phyloP scores from a whole-genome alignment of 1,140 invertebrate species.

The Bemisia tabaci region DNA sequence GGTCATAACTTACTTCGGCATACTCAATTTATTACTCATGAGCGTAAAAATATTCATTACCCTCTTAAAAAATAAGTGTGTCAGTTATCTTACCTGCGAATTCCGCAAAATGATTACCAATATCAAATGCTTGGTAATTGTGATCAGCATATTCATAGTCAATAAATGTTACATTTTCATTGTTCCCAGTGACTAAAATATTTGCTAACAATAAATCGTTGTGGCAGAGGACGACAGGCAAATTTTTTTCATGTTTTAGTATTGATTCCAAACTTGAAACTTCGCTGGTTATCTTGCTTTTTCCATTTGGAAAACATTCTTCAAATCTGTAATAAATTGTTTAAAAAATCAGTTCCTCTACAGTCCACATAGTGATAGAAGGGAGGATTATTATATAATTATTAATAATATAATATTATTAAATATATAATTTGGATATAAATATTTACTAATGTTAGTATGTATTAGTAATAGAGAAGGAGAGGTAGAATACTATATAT shows the following conservation, averaged over 20 bases:
- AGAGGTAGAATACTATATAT: too few species aligned
- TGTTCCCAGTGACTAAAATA: constrained; percentile 59
- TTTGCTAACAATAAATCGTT: constrained; percentile 95
- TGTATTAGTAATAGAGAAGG: too few species aligned
- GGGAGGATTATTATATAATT: too few species aligned
- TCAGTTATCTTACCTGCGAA: constrained; percentile 88
- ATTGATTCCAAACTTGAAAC: constrained; percentile 48
- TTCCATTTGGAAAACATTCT: constrained; percentile 47
- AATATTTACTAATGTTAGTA: too few species aligned
- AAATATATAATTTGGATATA: too few species aligned
- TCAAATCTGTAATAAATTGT: constrained; percentile 48
- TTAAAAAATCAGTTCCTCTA: too few species aligned
- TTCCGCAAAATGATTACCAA: constrained; percentile 96
- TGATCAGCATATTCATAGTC: constrained; percentile 93
- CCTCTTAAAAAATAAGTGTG: too few species aligned
- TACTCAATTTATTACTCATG: too few species aligned
- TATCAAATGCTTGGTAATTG: constrained; percentile 93
- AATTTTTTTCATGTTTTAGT: constrained; percentile 45
- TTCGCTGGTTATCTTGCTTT: constrained; percentile 47
- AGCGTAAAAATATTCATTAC: too few species aligned
- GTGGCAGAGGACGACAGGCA: constrained; percentile 86
- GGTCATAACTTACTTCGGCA: too few species aligned
- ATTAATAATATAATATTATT: too few species aligned
- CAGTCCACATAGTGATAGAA: too few species aligned
- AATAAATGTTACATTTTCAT: constrained; percentile 70